These are phyloP conservation scores for Hepsetus odoe DNA, from an alignment of 2,113 vertebrate genomes.

Conservation along the genomic window DNA sequence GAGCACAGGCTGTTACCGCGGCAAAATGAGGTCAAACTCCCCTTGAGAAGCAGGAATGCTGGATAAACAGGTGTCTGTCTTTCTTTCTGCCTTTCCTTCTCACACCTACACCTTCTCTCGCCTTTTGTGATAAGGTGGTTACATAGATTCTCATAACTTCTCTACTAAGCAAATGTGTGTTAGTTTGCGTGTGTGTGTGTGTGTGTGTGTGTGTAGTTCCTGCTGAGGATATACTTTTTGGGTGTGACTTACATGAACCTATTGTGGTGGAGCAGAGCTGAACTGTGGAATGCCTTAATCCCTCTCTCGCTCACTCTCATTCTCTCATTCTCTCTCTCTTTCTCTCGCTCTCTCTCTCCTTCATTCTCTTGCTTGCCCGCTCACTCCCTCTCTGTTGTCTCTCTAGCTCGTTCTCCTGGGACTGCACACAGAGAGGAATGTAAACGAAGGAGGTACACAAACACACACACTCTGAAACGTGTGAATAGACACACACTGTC, in stretches of 20 bases:
- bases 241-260: slow-evolving; percentile 26
- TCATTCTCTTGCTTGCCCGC: no score
- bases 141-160: not conserved
- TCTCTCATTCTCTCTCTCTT: slow-evolving; percentile 1
- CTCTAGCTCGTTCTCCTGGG: no score
- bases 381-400: no score
- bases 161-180: not conserved
- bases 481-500: no score
- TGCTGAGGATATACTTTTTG: slow-evolving; percentile 3
- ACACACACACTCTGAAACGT: no score
- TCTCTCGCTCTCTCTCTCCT: not conserved
- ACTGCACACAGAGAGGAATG: no score
- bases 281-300: slow-evolving; percentile 69
- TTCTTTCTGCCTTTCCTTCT: no score
- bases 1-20: no score
- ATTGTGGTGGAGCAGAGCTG: slow-evolving; percentile 34
- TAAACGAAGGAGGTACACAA: no score
- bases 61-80: no score
- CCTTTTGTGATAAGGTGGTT: not conserved
- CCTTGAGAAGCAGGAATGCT: no score
- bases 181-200: slow-evolving; percentile 11
- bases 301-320: slow-evolving; percentile 15
- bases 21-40: no score
- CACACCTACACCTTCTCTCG: not conserved
- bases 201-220: slow-evolving; percentile 18